A percentile compares a stretch with the other conserved stretches of the same genome.
phyloP scores from a whole-genome alignment of 2,888 invertebrate species.

The Cylindroiulus punctatus region DNA sequence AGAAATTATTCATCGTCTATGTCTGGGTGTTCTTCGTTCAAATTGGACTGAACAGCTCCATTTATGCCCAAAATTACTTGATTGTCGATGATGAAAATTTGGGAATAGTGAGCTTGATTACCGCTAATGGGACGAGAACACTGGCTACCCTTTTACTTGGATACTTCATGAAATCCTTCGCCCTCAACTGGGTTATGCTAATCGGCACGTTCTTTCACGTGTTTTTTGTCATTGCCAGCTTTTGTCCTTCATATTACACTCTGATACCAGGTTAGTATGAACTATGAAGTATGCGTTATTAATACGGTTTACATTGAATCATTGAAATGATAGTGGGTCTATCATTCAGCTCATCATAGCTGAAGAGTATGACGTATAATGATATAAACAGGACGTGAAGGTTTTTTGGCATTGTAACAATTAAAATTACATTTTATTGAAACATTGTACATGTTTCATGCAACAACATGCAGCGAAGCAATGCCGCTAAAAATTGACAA shows the following conservation, averaged over 20 bases:
- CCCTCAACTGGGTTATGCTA: conserved; percentile 49
- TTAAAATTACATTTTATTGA: too few species aligned
- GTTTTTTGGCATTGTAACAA: too few species aligned
- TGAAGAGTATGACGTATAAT: too few species aligned
- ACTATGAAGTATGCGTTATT: not conserved
- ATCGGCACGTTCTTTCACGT: conserved; percentile 43
- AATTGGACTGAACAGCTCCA: conserved; percentile 36
- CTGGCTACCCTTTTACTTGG: conserved; percentile 29
- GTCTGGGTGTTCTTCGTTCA: conserved; percentile 35
- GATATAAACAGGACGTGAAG: too few species aligned
- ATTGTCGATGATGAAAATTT: conserved; percentile 41
- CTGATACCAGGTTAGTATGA: conserved; percentile 37
- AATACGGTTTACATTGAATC: not conserved
- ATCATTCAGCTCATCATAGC: too few species aligned
- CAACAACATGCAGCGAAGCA: too few species aligned
- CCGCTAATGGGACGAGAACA: conserved; percentile 33
- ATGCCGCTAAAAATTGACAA: too few species aligned
- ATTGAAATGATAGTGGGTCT: too few species aligned
- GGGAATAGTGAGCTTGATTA: conserved; percentile 27
- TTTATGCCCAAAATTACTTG: conserved; percentile 46
- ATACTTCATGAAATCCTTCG: not conserved
- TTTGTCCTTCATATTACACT: conserved; percentile 29
- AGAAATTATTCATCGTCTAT: conserved; percentile 40
- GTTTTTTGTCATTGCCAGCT: conserved; percentile 49
- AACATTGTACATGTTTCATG: too few species aligned